Evolutionary conservation across 2,888 invertebrate species (phyloP).

Genomic region (Drosophila demipolita): DNA sequence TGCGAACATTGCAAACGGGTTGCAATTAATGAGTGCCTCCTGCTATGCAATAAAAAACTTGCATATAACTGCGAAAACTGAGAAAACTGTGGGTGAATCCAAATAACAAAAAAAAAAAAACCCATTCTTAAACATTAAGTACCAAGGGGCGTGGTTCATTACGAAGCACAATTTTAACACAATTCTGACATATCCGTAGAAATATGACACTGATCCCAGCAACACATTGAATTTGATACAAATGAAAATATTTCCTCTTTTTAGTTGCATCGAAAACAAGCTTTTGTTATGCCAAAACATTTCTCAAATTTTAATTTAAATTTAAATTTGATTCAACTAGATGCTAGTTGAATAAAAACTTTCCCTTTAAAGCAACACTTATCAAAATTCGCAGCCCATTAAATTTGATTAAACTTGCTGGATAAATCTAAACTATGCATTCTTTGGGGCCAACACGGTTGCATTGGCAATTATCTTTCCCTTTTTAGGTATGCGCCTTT

Average conservation of each 20-base stretch:
- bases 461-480: slow-evolving; percentile 20
- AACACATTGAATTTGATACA: background rate
- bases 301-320: too few relatives aligned
- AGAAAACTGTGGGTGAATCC: slow-evolving; percentile 14
- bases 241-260: background rate
- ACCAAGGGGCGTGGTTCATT: slow-evolving; percentile 25
- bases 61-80: slow-evolving; percentile 34
- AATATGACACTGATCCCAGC: background rate
- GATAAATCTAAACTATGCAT: background rate
- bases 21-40: slow-evolving; percentile 72
- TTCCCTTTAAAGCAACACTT: too few relatives aligned
- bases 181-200: background rate
- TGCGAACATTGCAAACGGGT: slow-evolving; percentile 78
- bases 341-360: too few relatives aligned
- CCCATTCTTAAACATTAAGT: slow-evolving; percentile 33
- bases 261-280: accelerated
- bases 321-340: too few relatives aligned
- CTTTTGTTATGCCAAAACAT: too few relatives aligned
- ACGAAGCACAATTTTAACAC: background rate
- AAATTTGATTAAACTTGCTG: background rate
- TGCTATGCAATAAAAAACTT: slow-evolving; percentile 51
- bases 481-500: slow-evolving; percentile 45
- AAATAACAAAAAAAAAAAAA: background rate
- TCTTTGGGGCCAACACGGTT: background rate
- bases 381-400: too few relatives aligned